These are phyloP conservation scores for Spilogale gracilis DNA, from an alignment of 2,113 vertebrate genomes.

Conservation along the genomic window DNA sequence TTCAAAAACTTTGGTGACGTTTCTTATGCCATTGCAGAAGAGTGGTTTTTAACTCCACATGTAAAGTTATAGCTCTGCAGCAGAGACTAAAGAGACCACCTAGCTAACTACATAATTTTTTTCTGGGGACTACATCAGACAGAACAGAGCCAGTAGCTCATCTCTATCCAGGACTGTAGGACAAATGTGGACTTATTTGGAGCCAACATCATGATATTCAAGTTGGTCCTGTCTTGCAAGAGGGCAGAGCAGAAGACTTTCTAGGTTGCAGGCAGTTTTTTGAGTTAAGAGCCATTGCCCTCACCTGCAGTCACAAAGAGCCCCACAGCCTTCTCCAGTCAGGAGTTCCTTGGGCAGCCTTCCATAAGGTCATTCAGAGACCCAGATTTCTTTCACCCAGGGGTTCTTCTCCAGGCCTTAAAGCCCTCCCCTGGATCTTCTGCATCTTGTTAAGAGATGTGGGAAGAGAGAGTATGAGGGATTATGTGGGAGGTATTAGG, in stretches of 20 bases:
- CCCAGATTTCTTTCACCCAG: background rate
- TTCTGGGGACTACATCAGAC: background rate
- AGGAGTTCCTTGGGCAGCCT: background rate
- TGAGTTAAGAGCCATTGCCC: background rate
- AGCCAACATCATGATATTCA: background rate
- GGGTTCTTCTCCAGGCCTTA: background rate
- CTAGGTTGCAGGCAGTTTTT: background rate
- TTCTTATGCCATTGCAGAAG: background rate
- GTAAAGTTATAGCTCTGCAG: background rate
- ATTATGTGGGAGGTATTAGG: background rate
- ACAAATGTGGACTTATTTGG: background rate
- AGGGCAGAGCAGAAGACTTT: background rate
- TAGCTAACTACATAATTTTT: background rate
- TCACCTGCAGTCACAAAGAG: background rate
- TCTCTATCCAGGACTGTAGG: background rate
- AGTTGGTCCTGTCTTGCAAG: background rate
- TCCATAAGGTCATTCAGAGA: background rate
- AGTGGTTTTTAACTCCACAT: background rate
- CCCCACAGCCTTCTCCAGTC: background rate
- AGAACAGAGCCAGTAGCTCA: background rate
- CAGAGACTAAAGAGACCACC: background rate
- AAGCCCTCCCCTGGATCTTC: background rate
- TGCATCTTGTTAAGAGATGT: background rate
- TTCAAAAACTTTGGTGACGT: background rate
- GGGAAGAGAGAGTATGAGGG: background rate